Percentiles rank a stretch among this genome's conserved stretches.
These are phyloP conservation scores for Eunapius fragilis DNA, from an alignment of 37 sponge, comb jelly and placozoan genomes.

Conservation along the genomic window DNA sequence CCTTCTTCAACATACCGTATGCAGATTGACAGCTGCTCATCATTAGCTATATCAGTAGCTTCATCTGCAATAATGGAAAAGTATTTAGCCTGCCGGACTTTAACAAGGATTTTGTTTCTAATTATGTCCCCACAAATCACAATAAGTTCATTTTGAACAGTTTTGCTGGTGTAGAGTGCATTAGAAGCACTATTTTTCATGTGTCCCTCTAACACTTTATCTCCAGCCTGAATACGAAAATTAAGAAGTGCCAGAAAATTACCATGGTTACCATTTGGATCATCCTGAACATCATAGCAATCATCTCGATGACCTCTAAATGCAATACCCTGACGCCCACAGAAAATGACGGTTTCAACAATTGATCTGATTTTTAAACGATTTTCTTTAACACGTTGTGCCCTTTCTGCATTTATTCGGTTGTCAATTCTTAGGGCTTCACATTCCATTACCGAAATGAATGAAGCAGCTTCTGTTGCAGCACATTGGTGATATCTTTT, in stretches of 20 bases:
- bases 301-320: slow-evolving; percentile 71
- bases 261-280: slow-evolving; percentile 57
- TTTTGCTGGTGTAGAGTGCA: no score
- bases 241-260: slow-evolving; percentile 66
- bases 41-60: slow-evolving; percentile 64
- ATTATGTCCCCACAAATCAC: slow-evolving; percentile 45
- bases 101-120: slow-evolving; percentile 40
- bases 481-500: slow-evolving; percentile 56
- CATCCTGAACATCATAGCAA: slow-evolving; percentile 1
- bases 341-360: no score
- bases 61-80: slow-evolving; percentile 82
- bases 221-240: slow-evolving; percentile 64
- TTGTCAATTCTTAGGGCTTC: no score
- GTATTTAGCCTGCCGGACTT: slow-evolving; percentile 29
- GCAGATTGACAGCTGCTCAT: slow-evolving; percentile 47
- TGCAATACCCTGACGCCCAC: slow-evolving; percentile 45
- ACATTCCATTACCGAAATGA: no score
- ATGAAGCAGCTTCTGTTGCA: not conserved
- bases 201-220: slow-evolving; percentile 45
- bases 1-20: no score
- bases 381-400: no score
- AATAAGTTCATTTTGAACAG: slow-evolving; percentile 78
- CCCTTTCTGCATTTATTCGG: no score
- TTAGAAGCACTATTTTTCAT: slow-evolving; percentile 46
- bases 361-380: no score